Percentiles rank a stretch among this genome's conserved stretches.
Conservation (phyloP, 2,888 invertebrate species). For the Nebria salina region DNA sequence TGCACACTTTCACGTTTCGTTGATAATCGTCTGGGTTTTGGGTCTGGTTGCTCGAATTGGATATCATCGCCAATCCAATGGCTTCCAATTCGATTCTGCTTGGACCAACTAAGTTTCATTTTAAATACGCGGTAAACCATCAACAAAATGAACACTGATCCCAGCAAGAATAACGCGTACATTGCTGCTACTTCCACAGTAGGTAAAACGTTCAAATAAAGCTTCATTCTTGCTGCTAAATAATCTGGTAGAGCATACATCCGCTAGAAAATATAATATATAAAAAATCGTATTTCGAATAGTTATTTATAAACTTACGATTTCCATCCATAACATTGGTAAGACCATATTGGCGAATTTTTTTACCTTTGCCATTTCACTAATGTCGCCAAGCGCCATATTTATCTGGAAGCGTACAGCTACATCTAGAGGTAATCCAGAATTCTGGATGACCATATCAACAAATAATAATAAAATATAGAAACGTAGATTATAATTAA, state of each 20-base stretch:
- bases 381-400: slow-evolving; percentile 79
- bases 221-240: slow-evolving; percentile 72
- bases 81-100: slow-evolving; percentile 32
- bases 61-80: slow-evolving; percentile 39
- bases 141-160: slow-evolving; percentile 65
- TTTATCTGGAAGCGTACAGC: slow-evolving; percentile 88
- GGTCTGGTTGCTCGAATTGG: neutral
- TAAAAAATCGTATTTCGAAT: neutral
- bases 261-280: slow-evolving; percentile 68
- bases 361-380: slow-evolving; percentile 71
- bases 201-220: slow-evolving; percentile 80
- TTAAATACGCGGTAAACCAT: slow-evolving; percentile 60
- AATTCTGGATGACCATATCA: slow-evolving; percentile 59
- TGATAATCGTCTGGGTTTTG: neutral
- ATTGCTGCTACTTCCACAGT: slow-evolving; percentile 67
- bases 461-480: neutral
- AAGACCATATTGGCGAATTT: slow-evolving; percentile 77
- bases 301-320: slow-evolving; percentile 71
- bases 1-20: slow-evolving; percentile 51
- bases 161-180: slow-evolving; percentile 66
- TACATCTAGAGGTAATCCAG: slow-evolving; percentile 81
- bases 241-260: slow-evolving; percentile 73
- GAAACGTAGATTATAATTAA: neutral
- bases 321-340: slow-evolving; percentile 90
- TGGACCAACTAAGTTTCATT: slow-evolving; percentile 44